Conservation (phyloP, 2,888 invertebrate species). For the Chalcosyrphus nemorum region DNA sequence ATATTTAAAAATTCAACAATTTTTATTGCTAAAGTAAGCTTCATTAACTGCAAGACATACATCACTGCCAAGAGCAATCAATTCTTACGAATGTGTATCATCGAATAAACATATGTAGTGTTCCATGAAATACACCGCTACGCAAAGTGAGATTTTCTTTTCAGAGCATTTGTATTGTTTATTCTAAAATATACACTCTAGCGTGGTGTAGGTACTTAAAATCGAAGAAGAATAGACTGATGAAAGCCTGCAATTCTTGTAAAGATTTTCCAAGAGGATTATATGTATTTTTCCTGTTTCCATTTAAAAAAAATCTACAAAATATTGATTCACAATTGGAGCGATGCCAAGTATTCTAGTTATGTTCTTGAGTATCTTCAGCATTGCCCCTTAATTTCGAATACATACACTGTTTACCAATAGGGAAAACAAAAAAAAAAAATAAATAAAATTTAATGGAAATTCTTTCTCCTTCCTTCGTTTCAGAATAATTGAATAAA, state of each 20-base stretch:
- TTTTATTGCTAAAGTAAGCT: too few species aligned
- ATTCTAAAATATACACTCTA: not conserved
- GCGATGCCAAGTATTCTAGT: conserved; percentile 7
- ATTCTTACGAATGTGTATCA: not conserved
- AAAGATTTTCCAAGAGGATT: conserved; percentile 1
- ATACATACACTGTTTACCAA: not conserved
- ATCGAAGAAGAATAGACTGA: not conserved
- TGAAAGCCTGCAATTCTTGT: not conserved
- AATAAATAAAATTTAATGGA: too few species aligned
- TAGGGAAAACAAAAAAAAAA: too few species aligned
- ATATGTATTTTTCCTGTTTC: not conserved
- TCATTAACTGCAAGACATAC: too few species aligned
- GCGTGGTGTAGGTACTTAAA: not conserved
- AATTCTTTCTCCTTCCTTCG: not conserved
- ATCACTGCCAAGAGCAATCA: too few species aligned
- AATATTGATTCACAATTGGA: conserved; percentile 22
- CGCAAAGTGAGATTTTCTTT: not conserved
- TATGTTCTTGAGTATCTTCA: conserved; percentile 4
- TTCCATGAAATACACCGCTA: not conserved
- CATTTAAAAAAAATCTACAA: not conserved
- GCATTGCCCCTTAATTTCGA: too few species aligned
- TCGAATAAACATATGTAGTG: not conserved
- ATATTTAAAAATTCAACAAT: too few species aligned
- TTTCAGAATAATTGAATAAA: conserved; percentile 57
- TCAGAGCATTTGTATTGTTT: conserved; percentile 10